Evolutionary conservation across 2,113 vertebrate species (phyloP).

Genomic region (Ceyx cyanopectus): DNA sequence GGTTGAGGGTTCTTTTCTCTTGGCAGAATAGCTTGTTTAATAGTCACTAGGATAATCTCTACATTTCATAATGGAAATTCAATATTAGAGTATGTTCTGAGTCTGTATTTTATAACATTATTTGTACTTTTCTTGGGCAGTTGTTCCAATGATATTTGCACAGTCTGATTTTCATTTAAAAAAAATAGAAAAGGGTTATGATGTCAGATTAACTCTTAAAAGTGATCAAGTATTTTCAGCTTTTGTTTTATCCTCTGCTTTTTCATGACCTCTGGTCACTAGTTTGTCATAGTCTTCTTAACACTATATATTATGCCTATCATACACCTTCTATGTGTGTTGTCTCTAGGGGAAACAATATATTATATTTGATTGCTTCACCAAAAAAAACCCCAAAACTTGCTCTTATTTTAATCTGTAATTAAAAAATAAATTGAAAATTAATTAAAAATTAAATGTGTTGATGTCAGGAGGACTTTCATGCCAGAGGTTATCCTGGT

Average conservation of each 20-base stretch:
- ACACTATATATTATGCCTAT: neutral
- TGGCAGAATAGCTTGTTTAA: neutral
- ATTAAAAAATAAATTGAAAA: neutral
- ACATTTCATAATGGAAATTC: neutral
- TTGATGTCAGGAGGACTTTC: neutral
- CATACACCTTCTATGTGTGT: neutral
- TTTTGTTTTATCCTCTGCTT: neutral
- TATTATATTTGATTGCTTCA: neutral
- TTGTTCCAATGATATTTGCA: neutral
- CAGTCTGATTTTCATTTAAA: neutral
- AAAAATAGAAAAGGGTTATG: neutral
- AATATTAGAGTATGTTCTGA: neutral
- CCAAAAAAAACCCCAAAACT: neutral
- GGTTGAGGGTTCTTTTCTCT: neutral
- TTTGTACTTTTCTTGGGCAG: neutral
- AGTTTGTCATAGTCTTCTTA: neutral
- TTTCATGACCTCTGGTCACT: neutral
- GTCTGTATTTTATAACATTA: neutral
- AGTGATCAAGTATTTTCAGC: neutral
- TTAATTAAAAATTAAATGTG: neutral
- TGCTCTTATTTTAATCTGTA: neutral
- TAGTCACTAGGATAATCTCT: neutral
- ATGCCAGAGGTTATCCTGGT: neutral
- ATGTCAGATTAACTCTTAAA: neutral
- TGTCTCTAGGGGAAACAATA: neutral